A percentile compares a stretch with the other conserved stretches of the same genome.
Evolutionary conservation across 2,888 invertebrate genomes (phyloP).

Genomic region (Habroteleia sp.): DNA sequence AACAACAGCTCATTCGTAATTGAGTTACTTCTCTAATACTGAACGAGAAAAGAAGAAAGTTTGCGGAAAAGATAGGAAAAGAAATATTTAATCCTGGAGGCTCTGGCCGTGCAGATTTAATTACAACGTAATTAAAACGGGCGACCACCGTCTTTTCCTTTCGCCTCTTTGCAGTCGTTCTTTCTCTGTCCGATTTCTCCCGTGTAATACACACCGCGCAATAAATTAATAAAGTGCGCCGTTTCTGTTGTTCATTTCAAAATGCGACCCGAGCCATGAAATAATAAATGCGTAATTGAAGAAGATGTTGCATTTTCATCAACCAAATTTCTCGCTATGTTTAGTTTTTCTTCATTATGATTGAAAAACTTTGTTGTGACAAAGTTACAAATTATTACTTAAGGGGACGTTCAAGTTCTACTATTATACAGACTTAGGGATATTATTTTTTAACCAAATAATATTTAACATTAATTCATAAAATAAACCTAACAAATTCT

Average conservation of each 20-base stretch:
- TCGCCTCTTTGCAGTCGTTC: conserved; percentile 40
- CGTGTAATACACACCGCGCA: conserved; percentile 72
- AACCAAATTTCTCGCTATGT: conserved; percentile 31
- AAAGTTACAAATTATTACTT: conserved; percentile 1
- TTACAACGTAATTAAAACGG: conserved; percentile 77
- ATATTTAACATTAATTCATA: too few relatives aligned
- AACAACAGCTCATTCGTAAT: conserved; percentile 50
- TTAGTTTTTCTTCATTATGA: conserved; percentile 45
- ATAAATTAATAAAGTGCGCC: conserved; percentile 79
- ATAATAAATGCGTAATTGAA: conserved; percentile 77
- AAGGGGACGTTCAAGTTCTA: too few relatives aligned
- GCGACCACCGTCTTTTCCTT: conserved; percentile 65
- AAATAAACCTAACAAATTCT: too few relatives aligned
- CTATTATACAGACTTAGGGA: too few relatives aligned
- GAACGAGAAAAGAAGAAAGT: conserved; percentile 22
- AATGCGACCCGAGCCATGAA: conserved; percentile 59
- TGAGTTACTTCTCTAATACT: conserved; percentile 51
- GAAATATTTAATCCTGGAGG: conserved; percentile 66
- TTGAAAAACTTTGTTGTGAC: conserved; percentile 4
- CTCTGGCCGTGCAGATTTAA: conserved; percentile 69
- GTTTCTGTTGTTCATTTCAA: conserved; percentile 73
- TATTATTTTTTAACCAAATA: too few relatives aligned
- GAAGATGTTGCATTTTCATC: conserved; percentile 65
- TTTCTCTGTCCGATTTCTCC: conserved; percentile 64
- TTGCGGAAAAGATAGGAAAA: conserved; percentile 31